Base-by-base conservation (phyloP, 2,113 vertebrate genomes). In the Clarias gariepinus region DNA sequence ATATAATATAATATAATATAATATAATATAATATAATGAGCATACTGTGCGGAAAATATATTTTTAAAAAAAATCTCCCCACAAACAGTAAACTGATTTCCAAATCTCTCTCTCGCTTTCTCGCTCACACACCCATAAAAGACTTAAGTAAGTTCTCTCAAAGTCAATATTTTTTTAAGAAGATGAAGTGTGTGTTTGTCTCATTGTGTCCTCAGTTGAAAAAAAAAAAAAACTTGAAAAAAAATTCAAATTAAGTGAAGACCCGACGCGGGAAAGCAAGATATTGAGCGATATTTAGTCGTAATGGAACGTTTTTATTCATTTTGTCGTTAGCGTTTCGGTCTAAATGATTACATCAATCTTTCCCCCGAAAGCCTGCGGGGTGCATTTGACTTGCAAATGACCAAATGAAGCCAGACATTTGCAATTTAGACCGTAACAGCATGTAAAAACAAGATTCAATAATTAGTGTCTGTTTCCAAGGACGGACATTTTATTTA, bases 401-500 rank as follows among this genome's bases (percentile, higher is more conserved):
- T 95, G 84, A 85, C 89, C 86, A 88, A 91, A 89, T 89, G 85
- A 93, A 84, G 66, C 90, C 90, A 93, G 93, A 94, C 93, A 94
- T 94, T 96, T 94, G 93, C 92, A 94, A 95, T 95, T 95, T 93
- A 90, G 89, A 90, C 90, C 66, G 92, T 94, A 92, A 93, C 92
- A 85, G 89, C 94, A 95, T 96, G 89, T 88, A 88, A 86, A 90
- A 90, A 96, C 92, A 94, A 95, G 91, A 95, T 94, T 94, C 93
- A 93, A 93, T 94, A 96, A 96, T 96, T 94, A 95, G 94, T 91
- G 94, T 95, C 95, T 96, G 93, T 91, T 94, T 95, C 93, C 93
- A 95, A 96, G 94, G 94, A 96, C 95, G 91, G 90, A 93, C 86
- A 91, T 92, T 94, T 93, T 95, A 94, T 93, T 95, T 92, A 95